Conservation (phyloP, 2,797 vertebrate species). For the Thalassophryne amazonica region DNA sequence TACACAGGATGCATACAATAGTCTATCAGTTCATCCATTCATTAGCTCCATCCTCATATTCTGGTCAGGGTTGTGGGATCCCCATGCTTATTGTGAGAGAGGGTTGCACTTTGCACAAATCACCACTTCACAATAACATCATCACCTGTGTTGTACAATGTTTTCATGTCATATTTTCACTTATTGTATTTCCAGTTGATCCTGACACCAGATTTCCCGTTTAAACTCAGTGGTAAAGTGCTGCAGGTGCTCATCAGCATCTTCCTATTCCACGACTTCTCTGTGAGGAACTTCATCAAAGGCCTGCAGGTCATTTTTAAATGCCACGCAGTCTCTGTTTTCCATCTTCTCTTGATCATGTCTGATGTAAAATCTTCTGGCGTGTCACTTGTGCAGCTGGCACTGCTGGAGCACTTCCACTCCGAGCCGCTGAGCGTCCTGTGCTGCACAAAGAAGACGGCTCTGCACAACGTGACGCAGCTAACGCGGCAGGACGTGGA, state of each 20-base stretch:
- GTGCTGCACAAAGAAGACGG: constrained; percentile 82
- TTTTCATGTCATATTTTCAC: too few relatives aligned
- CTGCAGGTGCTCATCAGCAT: constrained; percentile 90
- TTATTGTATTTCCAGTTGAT: constrained; percentile 83
- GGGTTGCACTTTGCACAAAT: too few relatives aligned
- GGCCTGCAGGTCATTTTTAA: constrained; percentile 85
- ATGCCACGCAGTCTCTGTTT: too few relatives aligned
- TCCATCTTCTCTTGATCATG: background rate
- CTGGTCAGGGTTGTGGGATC: too few relatives aligned
- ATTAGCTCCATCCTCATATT: too few relatives aligned
- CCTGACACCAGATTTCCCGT: constrained; percentile 84
- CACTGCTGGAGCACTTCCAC: constrained; percentile 91
- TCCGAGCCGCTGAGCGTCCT: constrained; percentile 89
- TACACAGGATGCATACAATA: too few relatives aligned
- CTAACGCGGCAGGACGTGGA: constrained; percentile 84
- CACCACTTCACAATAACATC: background rate
- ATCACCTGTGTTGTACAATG: background rate
- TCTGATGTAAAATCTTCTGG: background rate
- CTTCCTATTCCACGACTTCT: constrained; percentile 97
- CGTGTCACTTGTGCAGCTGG: constrained; percentile 78
- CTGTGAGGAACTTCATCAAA: constrained; percentile 95
- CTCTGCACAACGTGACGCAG: constrained; percentile 65
- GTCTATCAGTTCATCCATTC: too few relatives aligned
- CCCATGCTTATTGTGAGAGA: too few relatives aligned
- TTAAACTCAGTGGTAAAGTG: constrained; percentile 89